These are phyloP conservation scores for Solea senegalensis DNA, from an alignment of 2,113 vertebrate genomes.

Conservation along the genomic window DNA sequence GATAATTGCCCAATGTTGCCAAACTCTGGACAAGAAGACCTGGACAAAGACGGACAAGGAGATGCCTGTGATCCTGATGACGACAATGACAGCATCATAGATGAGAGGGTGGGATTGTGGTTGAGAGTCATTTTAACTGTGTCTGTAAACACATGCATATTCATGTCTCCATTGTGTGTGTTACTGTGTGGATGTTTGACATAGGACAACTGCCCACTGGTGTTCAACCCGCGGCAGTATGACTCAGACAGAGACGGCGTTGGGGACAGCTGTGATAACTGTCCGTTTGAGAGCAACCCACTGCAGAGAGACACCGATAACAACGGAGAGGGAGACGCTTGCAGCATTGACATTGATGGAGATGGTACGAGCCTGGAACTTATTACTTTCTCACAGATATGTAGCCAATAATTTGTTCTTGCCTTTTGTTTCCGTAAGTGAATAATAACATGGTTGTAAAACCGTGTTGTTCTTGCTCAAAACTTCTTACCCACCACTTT, in stretches of 20 bases:
- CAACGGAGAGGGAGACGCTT: conserved; percentile 94
- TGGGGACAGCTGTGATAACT: conserved; percentile 96
- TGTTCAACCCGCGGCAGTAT: conserved; percentile 93
- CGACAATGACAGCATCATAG: conserved; percentile 91
- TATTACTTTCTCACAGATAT: not conserved
- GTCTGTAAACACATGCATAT: not conserved
- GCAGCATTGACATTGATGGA: conserved; percentile 95
- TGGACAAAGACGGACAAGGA: conserved; percentile 91
- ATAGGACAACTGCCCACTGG: conserved; percentile 95
- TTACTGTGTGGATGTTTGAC: conserved; percentile 6
- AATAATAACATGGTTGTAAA: not conserved
- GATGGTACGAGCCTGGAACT: conserved; percentile 83
- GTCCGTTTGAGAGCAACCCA: conserved; percentile 92
- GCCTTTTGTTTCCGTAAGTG: not conserved
- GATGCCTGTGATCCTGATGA: conserved; percentile 96
- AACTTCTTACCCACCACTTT: not conserved
- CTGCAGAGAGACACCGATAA: conserved; percentile 92
- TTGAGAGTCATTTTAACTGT: not conserved
- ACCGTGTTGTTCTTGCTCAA: not conserved
- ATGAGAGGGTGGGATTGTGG: conserved; percentile 87
- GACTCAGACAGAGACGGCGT: conserved; percentile 96
- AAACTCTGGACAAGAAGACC: conserved; percentile 97
- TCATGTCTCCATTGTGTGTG: not conserved
- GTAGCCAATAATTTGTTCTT: not conserved
- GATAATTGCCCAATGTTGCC: conserved; percentile 95